A percentile compares a stretch with the other conserved stretches of the same genome.
These are phyloP conservation scores for Caenorhabditis plicata DNA, from an alignment of 2,888 invertebrate species.

Conservation along the genomic window DNA sequence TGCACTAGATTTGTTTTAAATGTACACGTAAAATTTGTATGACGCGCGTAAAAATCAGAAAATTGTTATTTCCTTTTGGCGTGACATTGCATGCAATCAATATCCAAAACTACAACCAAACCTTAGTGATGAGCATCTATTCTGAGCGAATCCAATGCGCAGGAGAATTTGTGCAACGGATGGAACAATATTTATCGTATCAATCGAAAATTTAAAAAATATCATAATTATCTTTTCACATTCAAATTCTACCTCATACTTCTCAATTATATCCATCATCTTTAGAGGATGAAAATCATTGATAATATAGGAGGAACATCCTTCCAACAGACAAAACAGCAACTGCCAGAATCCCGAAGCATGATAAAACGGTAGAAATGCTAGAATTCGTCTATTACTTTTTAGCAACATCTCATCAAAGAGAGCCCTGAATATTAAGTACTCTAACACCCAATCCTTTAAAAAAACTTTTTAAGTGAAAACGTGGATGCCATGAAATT, in stretches of 20 bases:
- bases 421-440: constrained; percentile 28
- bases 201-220: constrained; percentile 26
- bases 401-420: constrained; percentile 31
- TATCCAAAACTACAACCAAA: too few species aligned
- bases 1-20: too few species aligned
- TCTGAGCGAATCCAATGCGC: constrained; percentile 16
- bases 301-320: constrained; percentile 55
- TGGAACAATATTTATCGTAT: constrained; percentile 58
- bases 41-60: too few species aligned
- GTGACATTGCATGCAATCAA: too few species aligned
- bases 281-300: constrained; percentile 48
- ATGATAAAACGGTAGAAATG: constrained; percentile 59
- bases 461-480: constrained; percentile 44
- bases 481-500: constrained; percentile 56
- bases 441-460: neutral
- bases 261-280: constrained; percentile 51
- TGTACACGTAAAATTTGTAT: too few species aligned
- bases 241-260: constrained; percentile 46
- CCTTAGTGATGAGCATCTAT: constrained; percentile 20
- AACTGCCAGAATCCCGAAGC: constrained; percentile 61
- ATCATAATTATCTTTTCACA: too few species aligned
- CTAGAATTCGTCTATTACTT: constrained; percentile 40
- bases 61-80: too few species aligned
- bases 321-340: constrained; percentile 52
- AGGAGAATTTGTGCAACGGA: constrained; percentile 35